A percentile compares a stretch with the other conserved stretches of the same genome.
phyloP scores from a whole-genome alignment of 1,140 invertebrate genomes.

The Nasonia giraulti region DNA sequence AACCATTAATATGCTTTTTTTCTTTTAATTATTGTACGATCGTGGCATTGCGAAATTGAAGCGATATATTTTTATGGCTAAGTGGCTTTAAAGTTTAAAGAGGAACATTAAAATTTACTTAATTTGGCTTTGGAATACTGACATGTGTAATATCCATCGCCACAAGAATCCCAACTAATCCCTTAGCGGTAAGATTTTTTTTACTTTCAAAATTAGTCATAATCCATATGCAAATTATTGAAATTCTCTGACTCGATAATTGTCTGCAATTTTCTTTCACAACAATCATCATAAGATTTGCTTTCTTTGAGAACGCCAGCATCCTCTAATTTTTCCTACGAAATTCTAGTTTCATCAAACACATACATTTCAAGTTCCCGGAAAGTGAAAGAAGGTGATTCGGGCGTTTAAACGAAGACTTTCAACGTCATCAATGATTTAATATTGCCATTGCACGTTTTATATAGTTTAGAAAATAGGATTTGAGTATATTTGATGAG shows the following conservation, averaged over 20 bases:
- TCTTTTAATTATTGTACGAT: conserved; percentile 46
- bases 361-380: conserved; percentile 31
- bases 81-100: conserved; percentile 51
- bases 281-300: conserved; percentile 24
- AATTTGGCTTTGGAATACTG: conserved; percentile 57
- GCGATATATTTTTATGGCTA: conserved; percentile 49
- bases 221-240: conserved; percentile 46
- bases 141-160: conserved; percentile 55
- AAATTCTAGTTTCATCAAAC: conserved; percentile 36
- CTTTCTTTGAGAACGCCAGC: conserved; percentile 50
- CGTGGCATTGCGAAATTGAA: conserved; percentile 48
- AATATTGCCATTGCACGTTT: conserved; percentile 21
- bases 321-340: conserved; percentile 46
- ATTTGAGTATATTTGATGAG: conserved; percentile 13
- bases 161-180: conserved; percentile 51
- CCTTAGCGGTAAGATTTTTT: conserved; percentile 47
- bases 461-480: conserved; percentile 17
- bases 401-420: conserved; percentile 47
- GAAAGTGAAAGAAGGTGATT: conserved; percentile 50
- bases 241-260: conserved; percentile 14
- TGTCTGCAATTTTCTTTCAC: conserved; percentile 24
- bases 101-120: conserved; percentile 54
- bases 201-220: conserved; percentile 37
- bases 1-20: conserved; percentile 27
- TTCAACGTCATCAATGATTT: conserved; percentile 11